Evolutionary conservation across 2,113 vertebrate species (phyloP), one percentile per base, ranked within the genome.

Genomic region (Halichoeres trimaculatus): DNA sequence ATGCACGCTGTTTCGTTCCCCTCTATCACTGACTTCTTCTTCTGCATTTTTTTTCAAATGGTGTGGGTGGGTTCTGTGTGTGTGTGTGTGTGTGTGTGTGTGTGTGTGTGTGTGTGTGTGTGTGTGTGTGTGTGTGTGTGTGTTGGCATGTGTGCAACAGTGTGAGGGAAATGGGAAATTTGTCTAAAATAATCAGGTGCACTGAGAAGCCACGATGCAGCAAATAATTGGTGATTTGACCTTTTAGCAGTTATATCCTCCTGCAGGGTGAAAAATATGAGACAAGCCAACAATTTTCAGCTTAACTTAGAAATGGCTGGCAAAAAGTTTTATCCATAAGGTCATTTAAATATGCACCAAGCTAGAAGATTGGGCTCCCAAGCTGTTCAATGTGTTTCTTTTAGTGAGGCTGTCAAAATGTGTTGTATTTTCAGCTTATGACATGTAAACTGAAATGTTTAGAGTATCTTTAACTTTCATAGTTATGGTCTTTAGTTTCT

Each of bases 161-260:
- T 62, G 43, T 60, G 55, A 19, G 61, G 52, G 48, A 62, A 26
- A 17, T 30, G 43, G 36, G n/a, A 5, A 41, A 70, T 45, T 64
- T 47, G 17, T 43, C 35, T 54, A 55, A 16, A 19, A 70, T 70
- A 67, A 67, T 66, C 36, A 50, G 70, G 23, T 51, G 35, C 57
- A 64, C 41, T 2, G 24, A 65, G 56, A 64, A 55, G 56, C 61
- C 59, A 23, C 9, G 24, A 17, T 38, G 19, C 51, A 54, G 45
- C 41, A 54, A 76, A 80, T 80, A 73, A 80, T 60, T 68, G 66
- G 30, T 62, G 17, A 69, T 4, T 57, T 73, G 73, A 88, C 75
- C 36, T 73, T 84, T 79, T 13, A 56, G 24, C 22, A 7, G 9
- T 30, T 68, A 30, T 16, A 20, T 41, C 26, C 24, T 70, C n/a